Percentiles rank a stretch among this genome's conserved stretches.
These are phyloP conservation scores for Tenthredo distinguenda DNA, from an alignment of 2,888 invertebrate genomes.

Conservation along the genomic window DNA sequence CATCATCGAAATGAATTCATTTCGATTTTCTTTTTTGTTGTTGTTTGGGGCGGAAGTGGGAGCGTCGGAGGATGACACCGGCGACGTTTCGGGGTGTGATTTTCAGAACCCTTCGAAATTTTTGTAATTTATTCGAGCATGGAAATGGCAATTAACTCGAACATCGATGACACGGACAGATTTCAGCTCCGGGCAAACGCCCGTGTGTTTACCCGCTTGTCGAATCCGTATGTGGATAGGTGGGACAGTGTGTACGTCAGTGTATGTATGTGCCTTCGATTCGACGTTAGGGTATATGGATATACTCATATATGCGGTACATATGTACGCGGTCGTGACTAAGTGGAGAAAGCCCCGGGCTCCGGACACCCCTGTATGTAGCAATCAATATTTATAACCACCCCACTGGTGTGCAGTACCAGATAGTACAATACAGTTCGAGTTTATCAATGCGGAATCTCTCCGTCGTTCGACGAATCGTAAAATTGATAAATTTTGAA, in stretches of 20 bases:
- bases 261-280: not conserved
- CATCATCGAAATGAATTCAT: not conserved
- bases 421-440: not conserved
- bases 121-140: conserved; percentile 78
- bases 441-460: conserved; percentile 78
- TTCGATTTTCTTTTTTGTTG: not conserved
- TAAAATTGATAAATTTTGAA: too few species aligned
- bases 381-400: conserved; percentile 52
- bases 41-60: not conserved
- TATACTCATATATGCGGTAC: conserved; percentile 13
- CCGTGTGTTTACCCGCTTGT: conserved; percentile 35
- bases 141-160: conserved; percentile 76
- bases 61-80: not conserved
- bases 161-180: conserved; percentile 76
- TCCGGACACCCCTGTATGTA: conserved; percentile 38
- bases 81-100: conserved; percentile 58
- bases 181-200: conserved; percentile 54
- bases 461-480: conserved; percentile 55
- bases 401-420: not conserved
- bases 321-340: conserved; percentile 51
- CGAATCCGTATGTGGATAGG: not conserved
- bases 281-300: not conserved
- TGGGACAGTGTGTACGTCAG: not conserved
- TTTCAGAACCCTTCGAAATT: conserved; percentile 66
- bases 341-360: conserved; percentile 50